These are phyloP conservation scores for Microtus pennsylvanicus DNA, from an alignment of 2,113 vertebrate genomes.

Conservation along the genomic window DNA sequence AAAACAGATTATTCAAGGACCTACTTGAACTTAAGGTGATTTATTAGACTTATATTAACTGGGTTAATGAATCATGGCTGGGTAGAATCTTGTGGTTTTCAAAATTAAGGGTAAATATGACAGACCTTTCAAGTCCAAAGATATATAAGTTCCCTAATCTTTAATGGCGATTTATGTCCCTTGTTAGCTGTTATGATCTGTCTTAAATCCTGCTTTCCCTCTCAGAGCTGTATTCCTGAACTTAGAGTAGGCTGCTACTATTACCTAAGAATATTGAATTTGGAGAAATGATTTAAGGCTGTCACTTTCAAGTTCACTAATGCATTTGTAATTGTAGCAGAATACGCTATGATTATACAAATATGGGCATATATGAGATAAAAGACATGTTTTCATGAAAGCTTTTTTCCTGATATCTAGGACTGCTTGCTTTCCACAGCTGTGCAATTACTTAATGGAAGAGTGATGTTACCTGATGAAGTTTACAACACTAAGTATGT, in stretches of 20 bases:
- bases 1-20: constrained; percentile 74
- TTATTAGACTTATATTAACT: constrained; percentile 69
- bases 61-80: constrained; percentile 73
- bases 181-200: constrained; percentile 26
- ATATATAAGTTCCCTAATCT: constrained; percentile 62
- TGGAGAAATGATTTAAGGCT: constrained; percentile 45
- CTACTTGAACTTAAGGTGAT: constrained; percentile 68
- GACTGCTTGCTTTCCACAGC: not conserved
- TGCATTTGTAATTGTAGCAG: constrained; percentile 52
- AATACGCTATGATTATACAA: constrained; percentile 55
- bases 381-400: not conserved
- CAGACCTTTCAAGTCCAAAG: constrained; percentile 64
- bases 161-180: constrained; percentile 72
- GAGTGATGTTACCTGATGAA: constrained; percentile 38
- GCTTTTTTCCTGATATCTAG: constrained; percentile 59
- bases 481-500: not conserved
- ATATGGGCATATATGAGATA: constrained; percentile 1
- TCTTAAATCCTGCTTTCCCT: constrained; percentile 63
- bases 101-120: constrained; percentile 76
- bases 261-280: not conserved
- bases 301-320: constrained; percentile 1
- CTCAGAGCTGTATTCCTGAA: not conserved
- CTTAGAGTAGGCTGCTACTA: not conserved
- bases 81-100: constrained; percentile 44
- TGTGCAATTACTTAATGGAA: constrained; percentile 30